Base-by-base conservation (phyloP, 2,797 vertebrate genomes). In the Galaxias olidus region DNA sequence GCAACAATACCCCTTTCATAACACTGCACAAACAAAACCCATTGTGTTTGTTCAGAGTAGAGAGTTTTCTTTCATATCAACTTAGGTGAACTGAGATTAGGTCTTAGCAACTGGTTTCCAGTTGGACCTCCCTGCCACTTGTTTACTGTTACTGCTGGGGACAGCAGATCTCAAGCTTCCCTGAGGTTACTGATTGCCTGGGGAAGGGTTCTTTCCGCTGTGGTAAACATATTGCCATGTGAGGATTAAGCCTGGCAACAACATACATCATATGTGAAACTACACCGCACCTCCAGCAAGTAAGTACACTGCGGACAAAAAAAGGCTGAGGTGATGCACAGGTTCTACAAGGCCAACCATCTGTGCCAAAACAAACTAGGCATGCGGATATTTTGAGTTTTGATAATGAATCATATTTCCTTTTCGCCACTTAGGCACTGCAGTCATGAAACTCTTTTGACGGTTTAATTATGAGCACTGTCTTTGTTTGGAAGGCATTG, bases 191-290 rank as follows among this genome's bases (percentile, higher is more conserved):
- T 30, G 54, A 71, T 80, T 78, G 84, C 80, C 82, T 79, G 77
- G 86, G 79, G 74, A 84, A 48, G 45, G 51, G 67, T 75, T 51
- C 65, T 61, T 70, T 51, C 63, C 48, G 69, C 76, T 51, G 61
- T 43, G 63, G 71, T 80, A 83, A 90, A 87, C 84, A 86, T 72
- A 48, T 30, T 71, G 80, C 70, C 71, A 66, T 13, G 69, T 61
- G 76, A 65, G 73, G 65, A 76, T 82, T 66, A 74, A 71, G 74
- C 73, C 58, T 59, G 74, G 78, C 81, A 80, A 84, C 46, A 86
- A 83, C 72, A 77, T 51, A 53, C 51, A 72, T 73, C 75, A 61
- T 65, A 69, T 74, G 71, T 78, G 77, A 76, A 65, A 71, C 54
- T 56, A 84, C 74, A 48, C 56, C 12, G 69, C 70, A 71, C 41